Percentiles rank a stretch among this genome's conserved stretches.
These are phyloP conservation scores for Graphium colonna DNA, from an alignment of 2,888 invertebrate species.

Conservation along the genomic window DNA sequence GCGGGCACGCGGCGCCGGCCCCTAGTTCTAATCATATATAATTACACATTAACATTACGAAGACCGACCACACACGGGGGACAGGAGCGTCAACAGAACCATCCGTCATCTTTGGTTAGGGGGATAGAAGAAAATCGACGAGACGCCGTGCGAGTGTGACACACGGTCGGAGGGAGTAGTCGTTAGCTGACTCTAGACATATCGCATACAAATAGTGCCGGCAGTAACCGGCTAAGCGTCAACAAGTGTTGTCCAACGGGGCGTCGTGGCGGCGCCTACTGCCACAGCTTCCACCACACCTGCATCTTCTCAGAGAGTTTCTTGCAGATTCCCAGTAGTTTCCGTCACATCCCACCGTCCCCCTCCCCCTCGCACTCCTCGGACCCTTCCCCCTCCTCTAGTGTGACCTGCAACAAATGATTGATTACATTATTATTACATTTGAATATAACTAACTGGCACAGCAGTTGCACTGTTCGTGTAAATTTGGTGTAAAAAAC, in stretches of 20 bases:
- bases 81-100: conserved; percentile 66
- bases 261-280: conserved; percentile 51
- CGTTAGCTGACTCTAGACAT: conserved; percentile 75
- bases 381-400: conserved; percentile 91
- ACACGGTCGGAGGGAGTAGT: conserved; percentile 77
- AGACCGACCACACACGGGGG: conserved; percentile 74
- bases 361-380: conserved; percentile 78
- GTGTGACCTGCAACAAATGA: conserved; percentile 82
- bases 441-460: too few species aligned
- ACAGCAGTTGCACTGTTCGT: too few species aligned
- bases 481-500: too few species aligned
- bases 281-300: conserved; percentile 93
- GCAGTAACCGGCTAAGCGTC: conserved; percentile 74
- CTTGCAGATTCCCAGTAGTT: conserved; percentile 93
- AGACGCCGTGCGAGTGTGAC: conserved; percentile 70
- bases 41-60: conserved; percentile 72
- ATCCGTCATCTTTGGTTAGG: conserved; percentile 71
- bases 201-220: conserved; percentile 71
- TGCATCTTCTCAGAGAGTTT: conserved; percentile 94
- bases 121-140: conserved; percentile 48
- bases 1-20: conserved; percentile 55
- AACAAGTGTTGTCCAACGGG: conserved; percentile 51
- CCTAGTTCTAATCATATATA: conserved; percentile 59
- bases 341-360: conserved; percentile 93
- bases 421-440: too few species aligned